These are phyloP conservation scores for Rhinoraja longicauda DNA, from an alignment of 2,797 vertebrate species.

Conservation along the genomic window DNA sequence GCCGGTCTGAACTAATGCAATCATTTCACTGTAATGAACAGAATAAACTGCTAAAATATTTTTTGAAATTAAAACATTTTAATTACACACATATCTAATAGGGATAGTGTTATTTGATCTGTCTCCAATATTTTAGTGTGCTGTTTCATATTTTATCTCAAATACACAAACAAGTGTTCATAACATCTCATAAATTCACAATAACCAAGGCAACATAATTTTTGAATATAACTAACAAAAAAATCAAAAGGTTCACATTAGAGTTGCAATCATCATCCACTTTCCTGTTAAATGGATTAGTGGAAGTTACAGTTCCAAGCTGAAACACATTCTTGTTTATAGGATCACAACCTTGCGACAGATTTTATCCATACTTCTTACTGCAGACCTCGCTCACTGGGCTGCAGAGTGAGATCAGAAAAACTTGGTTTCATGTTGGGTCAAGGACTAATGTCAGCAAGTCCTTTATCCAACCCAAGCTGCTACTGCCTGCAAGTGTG, in stretches of 20 bases:
- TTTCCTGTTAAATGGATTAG: background rate
- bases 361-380: background rate
- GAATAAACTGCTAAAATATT: background rate
- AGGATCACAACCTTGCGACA: background rate
- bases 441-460: background rate
- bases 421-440: background rate
- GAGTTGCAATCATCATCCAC: background rate
- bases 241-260: background rate
- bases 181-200: background rate
- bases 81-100: background rate
- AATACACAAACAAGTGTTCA: background rate
- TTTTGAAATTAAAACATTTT: background rate
- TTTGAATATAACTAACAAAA: background rate
- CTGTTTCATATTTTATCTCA: background rate
- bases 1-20: background rate
- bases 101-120: background rate
- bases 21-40: background rate
- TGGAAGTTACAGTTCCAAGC: background rate
- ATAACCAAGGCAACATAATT: background rate
- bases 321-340: background rate
- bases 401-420: background rate
- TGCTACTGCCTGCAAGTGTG: background rate
- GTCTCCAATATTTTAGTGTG: too few species aligned
- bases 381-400: background rate
- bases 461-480: background rate